These are phyloP conservation scores for Campoplex nolae DNA, from an alignment of 2,888 invertebrate genomes.

Conservation along the genomic window DNA sequence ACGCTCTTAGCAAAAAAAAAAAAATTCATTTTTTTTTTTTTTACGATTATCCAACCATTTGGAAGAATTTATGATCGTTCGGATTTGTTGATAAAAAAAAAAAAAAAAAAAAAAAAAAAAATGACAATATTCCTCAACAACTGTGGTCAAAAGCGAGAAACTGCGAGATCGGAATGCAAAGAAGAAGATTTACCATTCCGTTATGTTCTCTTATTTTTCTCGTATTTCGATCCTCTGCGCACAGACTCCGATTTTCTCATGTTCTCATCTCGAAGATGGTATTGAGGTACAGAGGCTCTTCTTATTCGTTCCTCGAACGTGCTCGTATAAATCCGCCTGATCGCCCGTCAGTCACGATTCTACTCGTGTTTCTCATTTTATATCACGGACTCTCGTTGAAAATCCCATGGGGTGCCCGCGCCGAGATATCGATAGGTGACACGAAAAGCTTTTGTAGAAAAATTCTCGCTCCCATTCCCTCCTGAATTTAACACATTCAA, in stretches of 20 bases:
- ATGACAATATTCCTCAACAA: not conserved
- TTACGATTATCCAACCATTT: not conserved
- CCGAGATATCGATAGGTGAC: slow-evolving; percentile 24
- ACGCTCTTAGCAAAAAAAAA: no score
- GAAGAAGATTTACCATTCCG: not conserved
- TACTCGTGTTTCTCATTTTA: slow-evolving; percentile 46
- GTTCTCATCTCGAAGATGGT: slow-evolving; percentile 25
- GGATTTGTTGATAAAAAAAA: not conserved
- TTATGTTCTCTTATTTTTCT: not conserved
- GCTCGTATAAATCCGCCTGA: slow-evolving; percentile 55
- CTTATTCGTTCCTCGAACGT: slow-evolving; percentile 48
- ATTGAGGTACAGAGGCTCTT: slow-evolving; percentile 8
- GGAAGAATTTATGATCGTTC: not conserved
- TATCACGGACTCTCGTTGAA: slow-evolving; percentile 41
- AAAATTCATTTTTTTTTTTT: not conserved
- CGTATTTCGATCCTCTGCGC: not conserved
- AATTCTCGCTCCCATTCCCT: slow-evolving; percentile 32
- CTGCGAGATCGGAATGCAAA: not conserved
- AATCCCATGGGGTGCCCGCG: slow-evolving; percentile 27
- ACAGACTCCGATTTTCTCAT: slow-evolving; percentile 8
- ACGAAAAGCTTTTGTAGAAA: slow-evolving; percentile 38
- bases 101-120: not conserved
- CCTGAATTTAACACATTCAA: slow-evolving; percentile 24
- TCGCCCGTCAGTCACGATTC: slow-evolving; percentile 57
- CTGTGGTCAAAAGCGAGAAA: not conserved